A percentile compares a stretch with the other conserved stretches of the same genome.
phyloP scores from a whole-genome alignment of 2,888 invertebrate genomes.

The Hypercompe scribonia region DNA sequence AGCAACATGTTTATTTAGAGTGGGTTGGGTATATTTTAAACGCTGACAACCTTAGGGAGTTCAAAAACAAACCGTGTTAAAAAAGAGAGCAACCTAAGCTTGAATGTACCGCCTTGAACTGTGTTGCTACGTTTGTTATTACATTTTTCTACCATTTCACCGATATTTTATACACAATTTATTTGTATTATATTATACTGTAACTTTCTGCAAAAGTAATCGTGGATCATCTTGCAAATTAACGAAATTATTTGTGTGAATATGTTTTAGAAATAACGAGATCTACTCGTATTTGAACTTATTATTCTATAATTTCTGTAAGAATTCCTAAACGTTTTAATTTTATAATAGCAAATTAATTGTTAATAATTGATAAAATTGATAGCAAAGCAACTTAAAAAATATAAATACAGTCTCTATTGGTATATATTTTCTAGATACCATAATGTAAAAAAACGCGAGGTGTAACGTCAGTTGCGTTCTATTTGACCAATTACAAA shows the following conservation, averaged over 20 bases:
- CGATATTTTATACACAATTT: not conserved
- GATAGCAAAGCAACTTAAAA: too few relatives aligned
- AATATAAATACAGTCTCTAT: too few relatives aligned
- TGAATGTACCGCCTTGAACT: constrained; percentile 33
- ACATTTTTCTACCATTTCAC: not conserved
- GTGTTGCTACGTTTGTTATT: constrained; percentile 31
- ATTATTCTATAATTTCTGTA: not conserved
- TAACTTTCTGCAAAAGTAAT: not conserved
- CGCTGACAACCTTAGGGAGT: constrained; percentile 49
- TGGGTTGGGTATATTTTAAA: constrained; percentile 41
- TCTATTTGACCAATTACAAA: too few relatives aligned
- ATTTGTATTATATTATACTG: not conserved
- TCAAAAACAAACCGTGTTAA: constrained; percentile 44
- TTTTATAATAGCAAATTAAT: too few relatives aligned
- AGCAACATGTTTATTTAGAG: constrained; percentile 21
- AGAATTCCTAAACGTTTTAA: too few relatives aligned
- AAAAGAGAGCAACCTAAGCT: constrained; percentile 46
- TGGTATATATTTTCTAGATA: too few relatives aligned
- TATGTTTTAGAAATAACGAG: not conserved
- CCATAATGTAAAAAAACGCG: too few relatives aligned
- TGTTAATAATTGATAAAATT: too few relatives aligned
- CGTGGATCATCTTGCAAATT: not conserved
- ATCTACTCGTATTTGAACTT: not conserved
- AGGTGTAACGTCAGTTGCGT: too few relatives aligned
- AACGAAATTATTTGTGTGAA: not conserved